Evolutionary conservation across 2,888 invertebrate genomes (phyloP).

Genomic region (Stictocephala bisonia): DNA sequence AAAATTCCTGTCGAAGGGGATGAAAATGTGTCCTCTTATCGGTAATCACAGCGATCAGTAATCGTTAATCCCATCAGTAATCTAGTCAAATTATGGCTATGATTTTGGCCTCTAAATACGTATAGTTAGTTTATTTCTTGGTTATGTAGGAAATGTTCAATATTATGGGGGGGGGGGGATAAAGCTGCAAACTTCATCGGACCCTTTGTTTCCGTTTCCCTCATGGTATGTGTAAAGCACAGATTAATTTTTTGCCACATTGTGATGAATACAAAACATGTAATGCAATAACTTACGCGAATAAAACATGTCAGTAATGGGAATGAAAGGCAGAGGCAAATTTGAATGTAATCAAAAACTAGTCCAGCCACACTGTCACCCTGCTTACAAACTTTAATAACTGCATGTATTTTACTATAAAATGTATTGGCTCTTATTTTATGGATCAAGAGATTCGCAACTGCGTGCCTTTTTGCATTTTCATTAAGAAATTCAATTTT

Average conservation of each 20-base stretch:
- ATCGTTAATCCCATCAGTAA: too few relatives aligned
- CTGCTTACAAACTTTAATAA: not conserved
- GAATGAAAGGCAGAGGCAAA: not conserved
- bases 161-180: not conserved
- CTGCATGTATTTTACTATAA: not conserved
- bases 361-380: not conserved
- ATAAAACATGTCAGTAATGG: not conserved
- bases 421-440: not conserved
- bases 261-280: not conserved
- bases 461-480: not conserved
- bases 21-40: too few relatives aligned
- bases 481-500: not conserved
- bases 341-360: not conserved
- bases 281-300: not conserved
- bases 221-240: slow-evolving; percentile 10
- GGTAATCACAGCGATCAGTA: too few relatives aligned
- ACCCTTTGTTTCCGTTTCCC: not conserved
- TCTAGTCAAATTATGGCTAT: not conserved
- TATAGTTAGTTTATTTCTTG: not conserved
- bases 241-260: not conserved
- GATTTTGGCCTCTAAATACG: not conserved
- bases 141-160: not conserved
- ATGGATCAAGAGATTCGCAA: not conserved
- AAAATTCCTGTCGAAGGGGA: too few relatives aligned
- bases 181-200: slow-evolving; percentile 3